These are phyloP conservation scores for Salmo trutta DNA, from an alignment of 2,797 vertebrate species.

Conservation along the genomic window DNA sequence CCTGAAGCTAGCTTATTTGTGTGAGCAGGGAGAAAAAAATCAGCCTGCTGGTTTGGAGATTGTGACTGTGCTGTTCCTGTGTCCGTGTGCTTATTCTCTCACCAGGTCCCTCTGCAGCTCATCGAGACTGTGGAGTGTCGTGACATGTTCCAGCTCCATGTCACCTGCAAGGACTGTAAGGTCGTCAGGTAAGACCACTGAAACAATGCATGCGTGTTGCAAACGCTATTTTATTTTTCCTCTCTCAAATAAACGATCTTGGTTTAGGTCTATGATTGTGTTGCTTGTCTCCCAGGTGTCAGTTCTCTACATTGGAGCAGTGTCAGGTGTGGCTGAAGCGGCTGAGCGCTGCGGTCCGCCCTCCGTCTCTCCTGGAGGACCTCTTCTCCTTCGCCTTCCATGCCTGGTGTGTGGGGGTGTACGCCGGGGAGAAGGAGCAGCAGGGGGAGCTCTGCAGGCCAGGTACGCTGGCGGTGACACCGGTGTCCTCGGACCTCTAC, in stretches of 20 bases:
- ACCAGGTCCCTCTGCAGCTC: conserved; percentile 93
- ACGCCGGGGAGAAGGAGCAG: conserved; percentile 93
- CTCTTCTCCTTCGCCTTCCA: conserved; percentile 98
- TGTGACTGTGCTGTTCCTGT: neutral
- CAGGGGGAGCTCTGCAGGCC: conserved; percentile 93
- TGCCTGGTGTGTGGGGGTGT: conserved; percentile 94
- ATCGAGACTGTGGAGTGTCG: conserved; percentile 93
- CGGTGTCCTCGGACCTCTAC: neutral
- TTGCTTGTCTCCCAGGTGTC: conserved; percentile 80
- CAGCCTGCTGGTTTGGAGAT: neutral
- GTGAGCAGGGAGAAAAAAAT: neutral
- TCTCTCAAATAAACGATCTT: too few relatives aligned
- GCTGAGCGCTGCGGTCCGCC: conserved; percentile 80
- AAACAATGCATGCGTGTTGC: neutral
- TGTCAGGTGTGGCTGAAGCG: conserved; percentile 97
- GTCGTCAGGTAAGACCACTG: conserved; percentile 83
- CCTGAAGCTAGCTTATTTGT: neutral
- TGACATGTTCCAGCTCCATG: conserved; percentile 95
- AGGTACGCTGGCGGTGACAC: conserved; percentile 75
- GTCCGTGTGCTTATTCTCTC: neutral
- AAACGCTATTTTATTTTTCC: too few relatives aligned
- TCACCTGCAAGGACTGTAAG: conserved; percentile 99
- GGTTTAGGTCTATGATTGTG: conserved; percentile 74
- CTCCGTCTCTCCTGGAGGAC: conserved; percentile 90
- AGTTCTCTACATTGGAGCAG: conserved; percentile 95